Conservation (phyloP, 2,797 vertebrate species). For the Triplophysa bombifrons region DNA sequence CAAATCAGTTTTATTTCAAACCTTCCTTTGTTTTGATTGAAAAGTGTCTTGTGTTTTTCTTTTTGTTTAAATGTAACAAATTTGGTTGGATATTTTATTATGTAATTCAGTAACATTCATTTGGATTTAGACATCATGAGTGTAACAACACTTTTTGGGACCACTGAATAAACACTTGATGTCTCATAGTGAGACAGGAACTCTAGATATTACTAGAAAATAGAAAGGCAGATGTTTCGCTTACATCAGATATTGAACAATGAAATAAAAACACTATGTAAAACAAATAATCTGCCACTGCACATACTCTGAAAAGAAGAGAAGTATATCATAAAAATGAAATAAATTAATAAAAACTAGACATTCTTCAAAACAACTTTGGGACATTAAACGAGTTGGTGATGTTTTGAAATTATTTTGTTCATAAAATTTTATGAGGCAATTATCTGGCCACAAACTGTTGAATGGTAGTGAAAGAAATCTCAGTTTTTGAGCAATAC, state of each 20-base stretch:
- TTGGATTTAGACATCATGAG: not conserved
- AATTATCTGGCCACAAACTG: slow-evolving; percentile 29
- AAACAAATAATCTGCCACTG: not conserved
- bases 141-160: not conserved
- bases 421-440: slow-evolving; percentile 12
- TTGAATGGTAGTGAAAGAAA: slow-evolving; percentile 39
- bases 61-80: too few species aligned
- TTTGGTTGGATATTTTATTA: not conserved
- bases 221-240: not conserved
- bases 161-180: slow-evolving; percentile 4
- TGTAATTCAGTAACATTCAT: not conserved
- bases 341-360: not conserved
- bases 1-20: not conserved
- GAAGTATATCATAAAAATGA: slow-evolving; percentile 2
- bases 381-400: slow-evolving; percentile 1
- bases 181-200: not conserved
- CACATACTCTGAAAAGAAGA: not conserved
- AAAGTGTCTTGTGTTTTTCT: not conserved
- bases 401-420: slow-evolving; percentile 38
- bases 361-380: not conserved
- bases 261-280: not conserved
- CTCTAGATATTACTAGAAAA: not conserved
- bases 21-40: not conserved
- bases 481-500: slow-evolving; percentile 17
- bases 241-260: slow-evolving; percentile 5